phyloP scores from a whole-genome alignment of 2,888 invertebrate species.

The Spisula subtruncata region DNA sequence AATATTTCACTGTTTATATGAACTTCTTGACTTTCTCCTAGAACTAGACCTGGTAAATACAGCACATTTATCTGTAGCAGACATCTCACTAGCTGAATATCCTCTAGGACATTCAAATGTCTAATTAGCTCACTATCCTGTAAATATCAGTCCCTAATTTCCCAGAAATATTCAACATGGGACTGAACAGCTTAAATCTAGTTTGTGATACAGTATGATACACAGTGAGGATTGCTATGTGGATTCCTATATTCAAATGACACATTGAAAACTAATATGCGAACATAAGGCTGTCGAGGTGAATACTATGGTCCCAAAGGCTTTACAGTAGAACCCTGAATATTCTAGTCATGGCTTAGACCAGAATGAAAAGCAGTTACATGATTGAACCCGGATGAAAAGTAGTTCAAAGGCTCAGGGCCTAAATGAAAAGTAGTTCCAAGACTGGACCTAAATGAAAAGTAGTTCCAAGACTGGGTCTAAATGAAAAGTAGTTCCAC shows the following conservation, averaged over 20 bases:
- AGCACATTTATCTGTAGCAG: background rate
- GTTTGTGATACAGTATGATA: background rate
- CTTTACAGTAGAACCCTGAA: too few species aligned
- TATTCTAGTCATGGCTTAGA: too few species aligned
- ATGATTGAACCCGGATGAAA: too few species aligned
- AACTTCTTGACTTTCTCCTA: background rate
- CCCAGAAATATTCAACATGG: conserved; percentile 10
- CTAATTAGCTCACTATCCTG: background rate
- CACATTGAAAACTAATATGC: background rate
- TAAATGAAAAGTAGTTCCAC: too few species aligned
- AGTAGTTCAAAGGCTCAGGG: too few species aligned
- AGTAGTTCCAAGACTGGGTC: too few species aligned
- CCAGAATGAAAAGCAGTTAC: too few species aligned
- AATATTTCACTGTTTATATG: background rate
- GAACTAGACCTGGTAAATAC: background rate
- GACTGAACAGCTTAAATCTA: background rate
- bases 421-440: too few species aligned
- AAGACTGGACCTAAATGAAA: too few species aligned
- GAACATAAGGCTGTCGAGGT: too few species aligned
- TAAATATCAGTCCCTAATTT: background rate
- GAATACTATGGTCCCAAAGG: too few species aligned
- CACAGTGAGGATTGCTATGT: background rate
- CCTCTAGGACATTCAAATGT: conserved; percentile 1
- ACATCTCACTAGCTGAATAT: background rate
- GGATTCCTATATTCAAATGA: background rate